These are phyloP conservation scores for Thripadectes ignobilis DNA, from an alignment of 2,797 vertebrate genomes.

Conservation along the genomic window DNA sequence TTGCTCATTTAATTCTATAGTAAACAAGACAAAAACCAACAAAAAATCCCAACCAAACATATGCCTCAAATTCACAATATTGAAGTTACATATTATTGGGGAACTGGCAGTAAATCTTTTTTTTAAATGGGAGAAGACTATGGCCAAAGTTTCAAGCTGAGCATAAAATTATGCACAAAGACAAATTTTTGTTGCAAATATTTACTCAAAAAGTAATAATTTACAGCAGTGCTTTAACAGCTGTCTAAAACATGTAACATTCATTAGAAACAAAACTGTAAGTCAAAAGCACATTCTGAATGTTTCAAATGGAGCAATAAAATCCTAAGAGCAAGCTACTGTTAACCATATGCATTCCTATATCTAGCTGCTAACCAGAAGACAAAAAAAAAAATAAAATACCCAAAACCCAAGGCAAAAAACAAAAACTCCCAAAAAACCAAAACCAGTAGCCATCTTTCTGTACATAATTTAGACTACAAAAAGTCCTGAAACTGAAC, in stretches of 20 bases:
- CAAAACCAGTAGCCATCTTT: conserved; percentile 66
- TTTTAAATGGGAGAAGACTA: background rate
- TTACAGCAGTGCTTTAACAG: conserved; percentile 76
- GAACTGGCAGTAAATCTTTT: background rate
- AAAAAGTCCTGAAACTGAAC: conserved; percentile 52
- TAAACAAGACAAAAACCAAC: background rate
- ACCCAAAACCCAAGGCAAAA: background rate
- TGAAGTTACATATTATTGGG: background rate
- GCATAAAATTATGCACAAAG: conserved; percentile 69
- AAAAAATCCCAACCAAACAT: background rate
- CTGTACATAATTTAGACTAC: conserved; percentile 64
- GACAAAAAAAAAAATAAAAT: conserved; percentile 49
- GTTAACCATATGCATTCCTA: conserved; percentile 69
- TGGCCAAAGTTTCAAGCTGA: conserved; percentile 22
- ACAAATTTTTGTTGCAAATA: conserved; percentile 81
- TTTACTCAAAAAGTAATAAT: conserved; percentile 83
- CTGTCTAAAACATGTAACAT: conserved; percentile 77
- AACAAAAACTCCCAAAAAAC: background rate
- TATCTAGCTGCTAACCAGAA: conserved; percentile 66
- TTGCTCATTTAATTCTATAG: background rate
- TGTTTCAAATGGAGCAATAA: conserved; percentile 70
- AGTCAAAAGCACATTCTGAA: conserved; percentile 75
- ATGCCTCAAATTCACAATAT: background rate
- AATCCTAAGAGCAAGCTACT: conserved; percentile 74
- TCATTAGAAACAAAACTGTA: conserved; percentile 74